Conservation (phyloP, 2,113 vertebrate genomes). For the Onychostruthus taczanowskii region DNA sequence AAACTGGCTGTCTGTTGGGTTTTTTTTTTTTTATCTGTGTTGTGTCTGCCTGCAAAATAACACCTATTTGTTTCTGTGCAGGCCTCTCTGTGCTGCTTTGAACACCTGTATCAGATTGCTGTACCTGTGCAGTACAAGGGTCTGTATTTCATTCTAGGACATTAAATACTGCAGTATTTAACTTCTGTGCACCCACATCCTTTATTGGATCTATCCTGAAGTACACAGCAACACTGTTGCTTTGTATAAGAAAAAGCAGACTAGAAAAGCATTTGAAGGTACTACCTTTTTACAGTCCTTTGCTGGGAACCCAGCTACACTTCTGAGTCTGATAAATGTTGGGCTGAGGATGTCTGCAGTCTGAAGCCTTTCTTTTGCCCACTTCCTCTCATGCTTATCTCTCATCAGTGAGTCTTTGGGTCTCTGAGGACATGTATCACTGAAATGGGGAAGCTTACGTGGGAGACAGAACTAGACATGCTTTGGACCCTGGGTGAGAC, state of each 20-base stretch:
- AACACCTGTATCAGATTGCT: neutral
- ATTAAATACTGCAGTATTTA: neutral
- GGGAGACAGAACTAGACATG: neutral
- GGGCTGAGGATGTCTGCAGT: constrained; percentile 8
- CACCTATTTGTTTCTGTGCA: neutral
- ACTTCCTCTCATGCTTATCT: neutral
- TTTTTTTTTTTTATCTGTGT: neutral
- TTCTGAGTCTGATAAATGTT: constrained; percentile 16
- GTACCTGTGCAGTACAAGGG: fast-evolving
- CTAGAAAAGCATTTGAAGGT: constrained; percentile 27
- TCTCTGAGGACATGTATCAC: neutral
- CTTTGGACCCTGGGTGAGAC: neutral
- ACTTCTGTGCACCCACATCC: neutral
- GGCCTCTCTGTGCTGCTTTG: neutral
- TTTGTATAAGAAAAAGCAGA: neutral
- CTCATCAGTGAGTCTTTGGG: neutral
- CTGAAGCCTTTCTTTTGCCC: neutral
- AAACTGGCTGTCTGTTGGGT: neutral
- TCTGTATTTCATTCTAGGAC: neutral
- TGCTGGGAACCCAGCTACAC: neutral
- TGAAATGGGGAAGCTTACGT: neutral
- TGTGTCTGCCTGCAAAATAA: neutral
- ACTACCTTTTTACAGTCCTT: neutral
- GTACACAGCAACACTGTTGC: neutral
- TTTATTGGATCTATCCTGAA: neutral